These are phyloP conservation scores for Brachystomella parvula DNA, from an alignment of 1,140 invertebrate species.

Conservation along the genomic window DNA sequence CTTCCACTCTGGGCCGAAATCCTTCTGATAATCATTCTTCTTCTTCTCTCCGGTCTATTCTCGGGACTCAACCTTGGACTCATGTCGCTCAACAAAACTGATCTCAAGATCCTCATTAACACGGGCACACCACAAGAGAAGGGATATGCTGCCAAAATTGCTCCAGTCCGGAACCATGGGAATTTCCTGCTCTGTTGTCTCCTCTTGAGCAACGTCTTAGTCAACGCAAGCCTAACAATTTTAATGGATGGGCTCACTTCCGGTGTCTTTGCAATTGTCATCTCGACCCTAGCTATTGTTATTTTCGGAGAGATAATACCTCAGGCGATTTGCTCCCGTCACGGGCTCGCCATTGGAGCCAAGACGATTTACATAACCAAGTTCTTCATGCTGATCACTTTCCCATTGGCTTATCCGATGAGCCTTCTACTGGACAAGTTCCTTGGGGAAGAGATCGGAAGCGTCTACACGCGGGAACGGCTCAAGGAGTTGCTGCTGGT, in stretches of 20 bases:
- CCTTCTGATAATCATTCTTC: constrained; percentile 43
- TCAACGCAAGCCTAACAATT: constrained; percentile 57
- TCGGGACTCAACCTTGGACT: constrained; percentile 55
- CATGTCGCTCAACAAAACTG: constrained; percentile 54
- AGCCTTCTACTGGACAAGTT: constrained; percentile 50
- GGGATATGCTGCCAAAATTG: constrained; percentile 45
- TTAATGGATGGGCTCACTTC: constrained; percentile 54
- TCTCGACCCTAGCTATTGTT: constrained; percentile 53
- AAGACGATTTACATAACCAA: constrained; percentile 54
- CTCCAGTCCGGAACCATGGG: constrained; percentile 47
- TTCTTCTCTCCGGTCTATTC: constrained; percentile 51
- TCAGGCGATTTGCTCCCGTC: constrained; percentile 54
- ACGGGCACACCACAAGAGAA: constrained; percentile 42
- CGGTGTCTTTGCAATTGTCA: constrained; percentile 48
- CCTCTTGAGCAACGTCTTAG: constrained; percentile 55
- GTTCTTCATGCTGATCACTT: constrained; percentile 56
- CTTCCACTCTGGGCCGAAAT: constrained; percentile 40
- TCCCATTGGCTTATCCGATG: constrained; percentile 57
- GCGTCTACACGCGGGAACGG: constrained; percentile 55
- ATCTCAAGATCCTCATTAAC: constrained; percentile 49
- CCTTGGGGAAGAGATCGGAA: constrained; percentile 55
- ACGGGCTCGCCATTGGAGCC: constrained; percentile 57
- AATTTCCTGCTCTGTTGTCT: constrained; percentile 59
- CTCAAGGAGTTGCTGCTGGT: constrained; percentile 52
- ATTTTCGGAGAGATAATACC: constrained; percentile 56